A percentile compares a stretch with the other conserved stretches of the same genome.
These are phyloP conservation scores for Caenorhabditis panamensis DNA, from an alignment of 2,888 invertebrate genomes.

Conservation along the genomic window DNA sequence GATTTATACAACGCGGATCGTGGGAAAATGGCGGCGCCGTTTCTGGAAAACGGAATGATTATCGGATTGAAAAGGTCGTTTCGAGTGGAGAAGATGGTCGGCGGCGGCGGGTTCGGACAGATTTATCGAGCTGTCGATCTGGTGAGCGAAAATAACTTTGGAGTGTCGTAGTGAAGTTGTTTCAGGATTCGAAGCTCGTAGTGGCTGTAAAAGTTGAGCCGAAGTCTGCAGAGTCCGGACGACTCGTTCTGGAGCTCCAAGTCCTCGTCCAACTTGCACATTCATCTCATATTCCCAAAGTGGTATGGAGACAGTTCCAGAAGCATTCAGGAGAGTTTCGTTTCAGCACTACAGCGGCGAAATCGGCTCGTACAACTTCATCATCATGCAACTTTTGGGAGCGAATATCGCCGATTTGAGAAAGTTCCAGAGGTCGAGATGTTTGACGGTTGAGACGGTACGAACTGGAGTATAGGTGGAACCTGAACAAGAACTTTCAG, in stretches of 20 bases:
- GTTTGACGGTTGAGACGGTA: conserved; percentile 63
- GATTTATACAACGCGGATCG: conserved; percentile 40
- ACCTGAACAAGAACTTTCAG: conserved; percentile 23
- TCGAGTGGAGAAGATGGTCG: conserved; percentile 70
- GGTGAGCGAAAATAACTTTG: neutral
- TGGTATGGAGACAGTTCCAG: conserved; percentile 55
- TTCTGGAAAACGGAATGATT: conserved; percentile 52
- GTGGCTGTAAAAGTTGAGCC: conserved; percentile 79
- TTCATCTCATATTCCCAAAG: conserved; percentile 66
- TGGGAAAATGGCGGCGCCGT: conserved; percentile 56
- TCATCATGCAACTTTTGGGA: conserved; percentile 79
- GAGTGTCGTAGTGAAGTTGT: neutral
- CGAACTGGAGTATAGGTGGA: neutral
- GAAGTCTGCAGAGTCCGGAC: conserved; percentile 68
- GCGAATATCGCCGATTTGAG: conserved; percentile 75
- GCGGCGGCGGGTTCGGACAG: conserved; percentile 79
- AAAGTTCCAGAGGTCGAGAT: conserved; percentile 56
- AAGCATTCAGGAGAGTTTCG: neutral
- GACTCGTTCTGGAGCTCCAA: conserved; percentile 77
- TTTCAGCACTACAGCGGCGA: conserved; percentile 74
- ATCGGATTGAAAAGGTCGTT: conserved; percentile 49
- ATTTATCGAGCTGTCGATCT: conserved; percentile 74
- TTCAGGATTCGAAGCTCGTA: conserved; percentile 48
- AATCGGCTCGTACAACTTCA: conserved; percentile 70
- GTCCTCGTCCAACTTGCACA: conserved; percentile 66